Percentiles rank a stretch among this genome's conserved stretches.
phyloP scores from a whole-genome alignment of 2,888 invertebrate genomes.

The Brenthis hecate region DNA sequence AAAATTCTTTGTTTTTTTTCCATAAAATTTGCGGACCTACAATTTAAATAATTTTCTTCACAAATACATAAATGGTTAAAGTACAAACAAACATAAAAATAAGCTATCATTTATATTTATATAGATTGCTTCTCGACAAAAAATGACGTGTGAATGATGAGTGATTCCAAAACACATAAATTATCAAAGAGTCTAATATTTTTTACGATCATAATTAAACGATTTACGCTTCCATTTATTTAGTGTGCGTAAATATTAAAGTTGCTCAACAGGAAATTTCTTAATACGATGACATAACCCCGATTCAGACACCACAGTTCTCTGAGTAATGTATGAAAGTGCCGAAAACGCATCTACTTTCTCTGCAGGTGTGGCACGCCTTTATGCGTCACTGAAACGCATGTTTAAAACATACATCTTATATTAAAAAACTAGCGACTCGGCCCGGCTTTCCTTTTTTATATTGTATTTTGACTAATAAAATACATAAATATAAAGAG shows the following conservation, averaged over 20 bases:
- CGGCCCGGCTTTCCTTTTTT: too few relatives aligned
- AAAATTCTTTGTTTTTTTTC: too few relatives aligned
- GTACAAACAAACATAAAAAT: too few relatives aligned
- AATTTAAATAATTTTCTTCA: too few relatives aligned
- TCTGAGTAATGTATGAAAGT: slow-evolving; percentile 34
- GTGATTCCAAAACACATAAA: not conserved
- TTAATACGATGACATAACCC: slow-evolving; percentile 31
- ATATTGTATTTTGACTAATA: too few relatives aligned
- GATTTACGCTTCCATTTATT: slow-evolving; percentile 10
- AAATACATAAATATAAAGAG: not conserved
- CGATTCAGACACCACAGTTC: slow-evolving; percentile 26
- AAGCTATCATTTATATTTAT: too few relatives aligned
- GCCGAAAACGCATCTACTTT: slow-evolving; percentile 32
- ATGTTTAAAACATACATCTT: not conserved
- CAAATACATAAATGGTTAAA: too few relatives aligned
- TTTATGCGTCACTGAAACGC: slow-evolving; percentile 30
- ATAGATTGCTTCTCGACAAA: too few relatives aligned
- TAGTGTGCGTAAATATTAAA: slow-evolving; percentile 6
- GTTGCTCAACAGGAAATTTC: slow-evolving; percentile 15
- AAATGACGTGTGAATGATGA: not conserved
- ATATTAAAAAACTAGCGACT: too few relatives aligned
- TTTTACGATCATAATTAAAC: slow-evolving; percentile 7
- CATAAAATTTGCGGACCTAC: too few relatives aligned
- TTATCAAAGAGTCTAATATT: not conserved
- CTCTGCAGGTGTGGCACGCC: slow-evolving; percentile 36